Base-by-base conservation (phyloP, 2,888 invertebrate species). In the Hemistola chrysoprasaria region DNA sequence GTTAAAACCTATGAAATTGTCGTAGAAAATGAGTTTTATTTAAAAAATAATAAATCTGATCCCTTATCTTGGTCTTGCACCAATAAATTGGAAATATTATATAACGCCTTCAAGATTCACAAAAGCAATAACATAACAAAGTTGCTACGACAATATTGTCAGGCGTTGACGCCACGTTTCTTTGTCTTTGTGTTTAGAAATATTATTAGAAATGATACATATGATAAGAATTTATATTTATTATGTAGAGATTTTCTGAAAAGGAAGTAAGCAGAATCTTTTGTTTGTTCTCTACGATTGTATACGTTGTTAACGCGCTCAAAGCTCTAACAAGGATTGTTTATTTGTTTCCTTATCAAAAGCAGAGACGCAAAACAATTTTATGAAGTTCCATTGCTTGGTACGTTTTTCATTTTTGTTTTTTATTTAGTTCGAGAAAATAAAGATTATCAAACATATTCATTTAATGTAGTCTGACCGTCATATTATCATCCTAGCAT, bases 271-370 rank as follows among this genome's bases (percentile, higher is more conserved):
- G 33, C 21, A 11, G 34, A 48, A 39, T 36, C 26, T 31, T 45
- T 48, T 44, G 11, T 49, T 46, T 50, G 56, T 47, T 56, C 45
- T 52, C 46, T 39, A 46, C 33, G 16, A 47, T 31, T 61, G 55
- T 48, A 58, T 48, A 31, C 36, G 30, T 50, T 26, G 40, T 55
- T 59, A 62, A 56, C 51, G 44, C 55, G 46, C 49, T 48, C 50
- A 59, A 56, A 61, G 59, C 49, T 54, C 58, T 51, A 42, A 55
- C 50, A 57, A 43, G 34, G 53, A 49, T 43, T 52, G 51, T 60
- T 58, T 62, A 51, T 65, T 64, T 59, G 50, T 56, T 53, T 65
- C 28, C 28, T 50, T 38, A 52, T 58, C 59, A 55, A 38, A 29
- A 11, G 29, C 26, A 38, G 53, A 58, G n/a, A 30, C 3, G 21